A percentile compares a stretch with the other conserved stretches of the same genome.
phyloP scores from a whole-genome alignment of 1,140 invertebrate species.

The Cardiocondyla obscurior region DNA sequence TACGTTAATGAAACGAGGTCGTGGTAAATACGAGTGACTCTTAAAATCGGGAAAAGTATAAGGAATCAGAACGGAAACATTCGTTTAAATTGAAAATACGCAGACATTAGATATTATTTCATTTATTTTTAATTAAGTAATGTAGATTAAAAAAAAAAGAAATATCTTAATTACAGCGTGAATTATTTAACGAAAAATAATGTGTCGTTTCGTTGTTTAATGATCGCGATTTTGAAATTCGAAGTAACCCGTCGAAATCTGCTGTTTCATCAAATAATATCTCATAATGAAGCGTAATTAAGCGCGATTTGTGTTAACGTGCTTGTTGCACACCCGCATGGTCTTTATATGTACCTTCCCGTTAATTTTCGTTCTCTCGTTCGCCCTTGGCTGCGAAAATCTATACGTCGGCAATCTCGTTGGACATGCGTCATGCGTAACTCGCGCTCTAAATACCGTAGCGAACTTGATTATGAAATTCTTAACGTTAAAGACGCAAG shows the following conservation, averaged over 20 bases:
- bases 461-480: conserved; percentile 30
- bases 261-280: neutral
- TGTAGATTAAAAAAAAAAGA: neutral
- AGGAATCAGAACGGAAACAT: neutral
- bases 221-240: neutral
- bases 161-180: neutral
- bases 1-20: neutral
- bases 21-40: neutral
- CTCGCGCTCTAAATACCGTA: neutral
- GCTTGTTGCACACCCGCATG: neutral
- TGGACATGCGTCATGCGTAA: neutral
- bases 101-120: neutral
- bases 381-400: neutral
- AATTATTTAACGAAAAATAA: neutral
- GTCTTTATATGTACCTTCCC: neutral
- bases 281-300: neutral
- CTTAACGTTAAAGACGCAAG: neutral
- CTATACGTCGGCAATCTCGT: neutral
- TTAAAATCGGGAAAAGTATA: neutral
- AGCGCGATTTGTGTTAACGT: neutral
- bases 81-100: neutral
- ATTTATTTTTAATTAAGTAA: neutral
- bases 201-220: neutral
- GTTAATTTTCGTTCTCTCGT: conserved; percentile 18
- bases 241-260: neutral